Conservation (phyloP, 2,888 invertebrate species). For the Chydorus sphaericus region DNA sequence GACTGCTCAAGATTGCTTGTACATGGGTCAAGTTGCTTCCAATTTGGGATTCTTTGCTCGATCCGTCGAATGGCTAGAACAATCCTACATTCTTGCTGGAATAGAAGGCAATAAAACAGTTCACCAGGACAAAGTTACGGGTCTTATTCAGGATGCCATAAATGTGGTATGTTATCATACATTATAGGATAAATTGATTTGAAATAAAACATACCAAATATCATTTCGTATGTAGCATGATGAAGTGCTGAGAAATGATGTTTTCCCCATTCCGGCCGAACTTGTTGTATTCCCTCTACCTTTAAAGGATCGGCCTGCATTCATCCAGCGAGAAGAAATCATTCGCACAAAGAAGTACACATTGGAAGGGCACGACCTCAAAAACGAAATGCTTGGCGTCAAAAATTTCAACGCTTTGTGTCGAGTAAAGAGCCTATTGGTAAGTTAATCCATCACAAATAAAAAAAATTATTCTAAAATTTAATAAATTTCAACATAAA, state of each 20-base stretch:
- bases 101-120: slow-evolving; percentile 24
- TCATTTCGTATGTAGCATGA: too few relatives aligned
- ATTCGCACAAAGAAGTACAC: slow-evolving; percentile 8
- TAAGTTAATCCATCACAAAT: too few relatives aligned
- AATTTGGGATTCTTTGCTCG: slow-evolving; percentile 25
- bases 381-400: slow-evolving; percentile 20
- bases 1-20: slow-evolving; percentile 27
- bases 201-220: too few relatives aligned
- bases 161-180: slow-evolving; percentile 15
- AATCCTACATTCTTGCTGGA: slow-evolving; percentile 24
- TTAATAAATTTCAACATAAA: too few relatives aligned
- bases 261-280: too few relatives aligned
- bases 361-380: slow-evolving; percentile 16
- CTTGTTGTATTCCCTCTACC: slow-evolving; percentile 10
- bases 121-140: slow-evolving; percentile 11
- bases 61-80: slow-evolving; percentile 28
- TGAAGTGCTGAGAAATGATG: slow-evolving; percentile 12
- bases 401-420: slow-evolving; percentile 26
- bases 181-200: too few relatives aligned
- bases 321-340: slow-evolving; percentile 11
- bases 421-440: slow-evolving; percentile 24
- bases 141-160: slow-evolving; percentile 18
- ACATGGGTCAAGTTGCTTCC: slow-evolving; percentile 27
- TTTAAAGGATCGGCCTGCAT: background rate
- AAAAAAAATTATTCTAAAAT: too few relatives aligned